phyloP scores from a whole-genome alignment of 2,113 vertebrate genomes.

The Lontra canadensis region DNA sequence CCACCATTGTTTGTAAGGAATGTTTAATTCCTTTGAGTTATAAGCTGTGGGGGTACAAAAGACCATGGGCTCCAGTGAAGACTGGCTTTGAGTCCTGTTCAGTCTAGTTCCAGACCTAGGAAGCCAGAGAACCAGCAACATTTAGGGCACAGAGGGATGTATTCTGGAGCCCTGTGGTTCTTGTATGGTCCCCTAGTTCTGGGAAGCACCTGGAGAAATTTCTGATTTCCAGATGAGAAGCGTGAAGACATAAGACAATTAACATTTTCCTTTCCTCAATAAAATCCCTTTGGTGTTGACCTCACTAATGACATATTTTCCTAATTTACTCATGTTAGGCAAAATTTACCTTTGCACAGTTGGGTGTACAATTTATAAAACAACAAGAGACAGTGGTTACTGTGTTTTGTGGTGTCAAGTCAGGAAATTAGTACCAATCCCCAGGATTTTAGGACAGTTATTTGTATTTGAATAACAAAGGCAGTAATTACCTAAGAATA shows the following conservation, averaged over 20 bases:
- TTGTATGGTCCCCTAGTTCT: not conserved
- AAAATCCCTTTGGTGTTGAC: slow-evolving; percentile 43
- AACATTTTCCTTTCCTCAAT: not conserved
- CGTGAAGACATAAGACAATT: not conserved
- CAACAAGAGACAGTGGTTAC: not conserved
- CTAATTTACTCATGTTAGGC: not conserved
- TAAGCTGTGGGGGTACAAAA: not conserved
- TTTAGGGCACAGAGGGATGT: not conserved
- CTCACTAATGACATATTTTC: not conserved
- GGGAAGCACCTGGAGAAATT: not conserved
- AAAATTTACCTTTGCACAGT: slow-evolving; percentile 22
- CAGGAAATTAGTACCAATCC: slow-evolving; percentile 17
- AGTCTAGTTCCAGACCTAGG: not conserved
- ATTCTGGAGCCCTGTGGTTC: not conserved
- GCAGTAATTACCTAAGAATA: slow-evolving; percentile 40
- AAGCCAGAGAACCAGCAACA: not conserved
- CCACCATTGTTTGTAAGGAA: not conserved
- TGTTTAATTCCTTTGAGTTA: not conserved
- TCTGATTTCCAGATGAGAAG: not conserved
- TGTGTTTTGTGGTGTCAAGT: not conserved
- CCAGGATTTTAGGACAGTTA: not conserved
- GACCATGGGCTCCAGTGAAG: not conserved
- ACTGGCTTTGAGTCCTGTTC: not conserved
- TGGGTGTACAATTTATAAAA: not conserved
- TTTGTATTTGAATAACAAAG: slow-evolving; percentile 56